These are phyloP conservation scores for Strigops habroptila DNA, from an alignment of 2,113 vertebrate species.

Conservation along the genomic window DNA sequence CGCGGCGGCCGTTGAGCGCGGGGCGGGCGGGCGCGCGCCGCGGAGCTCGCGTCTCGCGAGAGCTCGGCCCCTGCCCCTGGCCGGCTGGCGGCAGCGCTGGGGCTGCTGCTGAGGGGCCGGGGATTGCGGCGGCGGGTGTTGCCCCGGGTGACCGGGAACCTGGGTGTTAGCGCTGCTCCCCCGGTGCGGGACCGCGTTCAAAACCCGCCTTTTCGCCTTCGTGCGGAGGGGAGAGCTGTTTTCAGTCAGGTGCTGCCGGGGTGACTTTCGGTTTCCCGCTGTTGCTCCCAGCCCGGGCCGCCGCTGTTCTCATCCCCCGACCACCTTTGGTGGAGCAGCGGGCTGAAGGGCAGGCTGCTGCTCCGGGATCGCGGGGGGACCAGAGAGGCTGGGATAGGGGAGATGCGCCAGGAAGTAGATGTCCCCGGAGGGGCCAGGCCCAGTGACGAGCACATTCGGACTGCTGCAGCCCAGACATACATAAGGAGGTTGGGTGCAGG, in stretches of 20 bases:
- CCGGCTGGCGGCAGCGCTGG: rapidly evolving
- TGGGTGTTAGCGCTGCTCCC: rapidly evolving
- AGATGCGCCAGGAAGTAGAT: rapidly evolving
- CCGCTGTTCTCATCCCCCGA: neutral
- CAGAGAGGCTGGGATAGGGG: rapidly evolving
- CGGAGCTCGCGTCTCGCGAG: neutral
- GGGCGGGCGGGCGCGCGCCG: neutral
- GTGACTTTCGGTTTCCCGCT: too few relatives aligned
- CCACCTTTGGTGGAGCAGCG: rapidly evolving
- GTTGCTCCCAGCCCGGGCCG: too few relatives aligned
- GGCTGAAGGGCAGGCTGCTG: neutral
- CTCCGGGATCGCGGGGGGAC: neutral
- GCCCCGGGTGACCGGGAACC: rapidly evolving
- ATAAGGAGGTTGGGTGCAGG: rapidly evolving
- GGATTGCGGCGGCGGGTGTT: neutral
- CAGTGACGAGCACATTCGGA: rapidly evolving
- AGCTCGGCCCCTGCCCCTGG: rapidly evolving
- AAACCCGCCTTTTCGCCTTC: rapidly evolving
- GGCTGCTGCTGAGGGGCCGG: rapidly evolving
- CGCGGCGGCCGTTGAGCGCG: neutral
- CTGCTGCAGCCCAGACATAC: rapidly evolving
- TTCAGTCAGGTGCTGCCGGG: neutral
- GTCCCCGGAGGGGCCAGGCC: neutral
- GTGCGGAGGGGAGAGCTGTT: too few relatives aligned
- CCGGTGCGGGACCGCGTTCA: rapidly evolving